phyloP scores from a whole-genome alignment of 2,888 invertebrate species.

The Heliconius hortense region DNA sequence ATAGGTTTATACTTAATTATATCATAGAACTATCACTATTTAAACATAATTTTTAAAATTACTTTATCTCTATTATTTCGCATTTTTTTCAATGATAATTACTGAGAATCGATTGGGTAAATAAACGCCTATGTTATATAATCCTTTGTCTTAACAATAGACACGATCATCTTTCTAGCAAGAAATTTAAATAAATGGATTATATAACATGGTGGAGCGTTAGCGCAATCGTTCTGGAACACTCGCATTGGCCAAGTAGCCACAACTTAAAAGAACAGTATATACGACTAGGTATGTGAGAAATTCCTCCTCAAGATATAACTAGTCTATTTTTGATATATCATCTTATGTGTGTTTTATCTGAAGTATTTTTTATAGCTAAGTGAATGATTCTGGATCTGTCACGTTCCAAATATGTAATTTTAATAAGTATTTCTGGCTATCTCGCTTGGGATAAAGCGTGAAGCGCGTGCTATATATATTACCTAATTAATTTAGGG shows the following conservation, averaged over 20 bases:
- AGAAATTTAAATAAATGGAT: constrained; percentile 1
- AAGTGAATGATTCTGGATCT: no score
- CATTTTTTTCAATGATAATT: background rate
- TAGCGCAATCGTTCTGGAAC: constrained; percentile 1
- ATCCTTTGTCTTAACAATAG: background rate
- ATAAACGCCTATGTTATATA: background rate
- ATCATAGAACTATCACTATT: no score
- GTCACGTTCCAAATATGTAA: no score
- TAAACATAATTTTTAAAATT: no score
- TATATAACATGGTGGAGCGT: constrained; percentile 27
- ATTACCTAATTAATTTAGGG: no score
- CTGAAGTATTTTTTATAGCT: no score
- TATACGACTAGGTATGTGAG: background rate
- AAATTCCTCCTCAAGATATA: background rate
- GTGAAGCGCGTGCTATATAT: no score
- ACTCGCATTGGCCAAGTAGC: background rate
- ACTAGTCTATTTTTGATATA: background rate
- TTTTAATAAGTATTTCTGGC: no score
- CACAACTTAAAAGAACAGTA: no score
- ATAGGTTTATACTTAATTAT: no score
- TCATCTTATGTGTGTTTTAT: no score
- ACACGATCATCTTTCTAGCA: background rate
- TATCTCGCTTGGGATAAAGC: no score
- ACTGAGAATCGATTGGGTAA: background rate
- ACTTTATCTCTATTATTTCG: background rate